Evolutionary conservation across 2,888 invertebrate species (phyloP), one percentile per base, ranked within the genome.

Genomic region (Archips crataeganus): DNA sequence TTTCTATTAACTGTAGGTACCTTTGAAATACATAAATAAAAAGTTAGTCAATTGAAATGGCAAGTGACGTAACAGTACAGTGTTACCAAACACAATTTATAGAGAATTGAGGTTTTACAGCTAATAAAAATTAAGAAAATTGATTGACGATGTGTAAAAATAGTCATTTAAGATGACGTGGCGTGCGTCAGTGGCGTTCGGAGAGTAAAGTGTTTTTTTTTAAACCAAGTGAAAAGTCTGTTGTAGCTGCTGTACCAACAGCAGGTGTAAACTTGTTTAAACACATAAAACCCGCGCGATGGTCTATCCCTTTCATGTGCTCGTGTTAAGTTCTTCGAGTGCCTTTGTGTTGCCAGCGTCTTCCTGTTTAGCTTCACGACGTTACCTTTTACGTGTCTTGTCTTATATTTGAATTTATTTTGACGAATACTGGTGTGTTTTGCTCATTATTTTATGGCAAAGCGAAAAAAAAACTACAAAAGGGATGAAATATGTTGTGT

Each of bases 221-320:
- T 42, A 15, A 10, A 1, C 8, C 15, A 49, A 57, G 39, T 51
- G 34, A 42, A 32, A 49, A 32, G 32, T 69, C 64, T 73, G 69
- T 8, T 23, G 4, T 42, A 34, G 1, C 36, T 3, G 6, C 60
- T 68, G 69, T 51, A 51, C 60, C 23, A 32, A 57, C 49, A 66
- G 68, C 70, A 77, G 73, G 77, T 77, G 77, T 77, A 71, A 77
- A 77, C 74, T 75, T 75, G 74, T 75, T 71, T 63, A 72, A 72
- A 77, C 68, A 75, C 76, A 75, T 77, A 77, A 54, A 77, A 77
- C 74, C 63, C 51, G 54, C 51, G 54, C 62, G 39, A 70, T 70
- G 67, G 51, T 67, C 70, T 69, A 66, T 74, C 77, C 70, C 75
- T 77, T 77, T 77, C 74, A 76, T 75, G 67, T 75, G 32, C 61